phyloP scores from a whole-genome alignment of 2,888 invertebrate genomes.

The Eulithis testata region DNA sequence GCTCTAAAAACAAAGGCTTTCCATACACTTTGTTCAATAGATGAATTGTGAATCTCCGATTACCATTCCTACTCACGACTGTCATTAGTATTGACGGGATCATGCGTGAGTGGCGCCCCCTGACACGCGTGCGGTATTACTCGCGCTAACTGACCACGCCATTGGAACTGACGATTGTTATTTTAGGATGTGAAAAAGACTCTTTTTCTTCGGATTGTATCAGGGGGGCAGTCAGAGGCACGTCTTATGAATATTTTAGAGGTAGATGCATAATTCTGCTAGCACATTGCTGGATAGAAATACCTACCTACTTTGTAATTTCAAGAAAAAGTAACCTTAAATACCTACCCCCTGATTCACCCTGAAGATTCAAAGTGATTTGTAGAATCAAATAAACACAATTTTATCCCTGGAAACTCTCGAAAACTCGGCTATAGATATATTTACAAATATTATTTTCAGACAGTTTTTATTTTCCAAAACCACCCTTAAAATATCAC shows the following conservation, averaged over 20 bases:
- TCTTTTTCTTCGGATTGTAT: not conserved
- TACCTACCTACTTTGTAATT: no score
- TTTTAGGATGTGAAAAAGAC: conserved; percentile 13
- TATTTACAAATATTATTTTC: no score
- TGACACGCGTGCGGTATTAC: conserved; percentile 16
- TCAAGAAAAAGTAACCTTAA: no score
- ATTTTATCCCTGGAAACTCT: no score
- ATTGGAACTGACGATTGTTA: conserved; percentile 17
- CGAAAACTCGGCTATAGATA: no score
- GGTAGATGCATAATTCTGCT: no score
- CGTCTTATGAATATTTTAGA: not conserved
- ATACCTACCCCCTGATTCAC: no score
- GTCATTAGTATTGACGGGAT: conserved; percentile 15
- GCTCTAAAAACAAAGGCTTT: not conserved
- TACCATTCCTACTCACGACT: conserved; percentile 25
- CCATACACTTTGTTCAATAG: conserved; percentile 4
- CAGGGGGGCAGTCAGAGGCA: not conserved
- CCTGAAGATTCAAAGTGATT: no score
- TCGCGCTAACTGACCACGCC: conserved; percentile 22
- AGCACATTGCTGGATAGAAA: no score
- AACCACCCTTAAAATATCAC: conserved; percentile 4
- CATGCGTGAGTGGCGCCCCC: conserved; percentile 24
- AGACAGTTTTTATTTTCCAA: no score
- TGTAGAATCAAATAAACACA: no score
- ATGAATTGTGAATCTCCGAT: conserved; percentile 20